Evolutionary conservation across 2,888 invertebrate genomes (phyloP).

Genomic region (Mythimna loreyi): DNA sequence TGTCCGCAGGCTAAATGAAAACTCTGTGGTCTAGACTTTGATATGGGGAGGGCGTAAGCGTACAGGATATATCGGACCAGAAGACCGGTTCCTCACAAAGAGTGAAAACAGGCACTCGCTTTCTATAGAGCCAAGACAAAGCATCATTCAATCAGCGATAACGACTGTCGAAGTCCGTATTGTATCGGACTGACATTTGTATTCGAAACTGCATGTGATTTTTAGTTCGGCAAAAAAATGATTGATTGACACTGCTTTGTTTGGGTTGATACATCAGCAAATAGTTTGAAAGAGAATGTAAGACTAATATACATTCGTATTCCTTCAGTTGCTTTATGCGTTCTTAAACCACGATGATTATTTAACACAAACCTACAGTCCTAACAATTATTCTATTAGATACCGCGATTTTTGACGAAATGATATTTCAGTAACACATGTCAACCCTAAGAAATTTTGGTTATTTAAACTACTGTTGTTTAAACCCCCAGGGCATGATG

Average conservation of each 20-base stretch:
- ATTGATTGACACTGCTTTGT: not conserved
- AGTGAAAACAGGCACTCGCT: not conserved
- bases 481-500: too few relatives aligned
- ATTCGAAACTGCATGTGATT: not conserved
- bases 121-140: not conserved
- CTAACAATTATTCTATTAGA: too few relatives aligned
- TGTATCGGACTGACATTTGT: not conserved
- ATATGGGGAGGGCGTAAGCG: slow-evolving; percentile 59
- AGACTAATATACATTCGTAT: too few relatives aligned
- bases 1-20: slow-evolving; percentile 81
- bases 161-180: not conserved
- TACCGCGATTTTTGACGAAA: too few relatives aligned
- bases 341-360: too few relatives aligned
- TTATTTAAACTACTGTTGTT: too few relatives aligned
- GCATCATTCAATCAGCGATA: not conserved
- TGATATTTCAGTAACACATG: too few relatives aligned
- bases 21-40: slow-evolving; percentile 76
- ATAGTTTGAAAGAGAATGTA: too few relatives aligned
- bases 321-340: too few relatives aligned
- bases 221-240: not conserved
- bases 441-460: too few relatives aligned
- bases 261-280: not conserved
- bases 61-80: slow-evolving; percentile 13
- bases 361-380: too few relatives aligned
- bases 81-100: not conserved